phyloP scores from a whole-genome alignment of 2,888 invertebrate species.

The Odontothrips loti region DNA sequence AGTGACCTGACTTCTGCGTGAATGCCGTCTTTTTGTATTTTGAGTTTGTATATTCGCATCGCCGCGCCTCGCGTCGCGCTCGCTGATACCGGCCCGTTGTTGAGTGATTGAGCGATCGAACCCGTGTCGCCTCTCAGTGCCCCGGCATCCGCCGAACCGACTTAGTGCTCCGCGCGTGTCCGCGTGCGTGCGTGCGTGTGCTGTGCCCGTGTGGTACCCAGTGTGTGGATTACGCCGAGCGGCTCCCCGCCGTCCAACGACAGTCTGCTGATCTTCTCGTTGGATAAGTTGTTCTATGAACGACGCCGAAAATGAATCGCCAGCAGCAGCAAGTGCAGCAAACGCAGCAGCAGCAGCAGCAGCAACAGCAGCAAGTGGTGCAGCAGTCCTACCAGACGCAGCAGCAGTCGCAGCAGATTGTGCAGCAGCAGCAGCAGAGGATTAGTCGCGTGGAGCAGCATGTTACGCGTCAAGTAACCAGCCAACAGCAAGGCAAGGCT shows the following conservation, averaged over 20 bases:
- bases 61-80: conserved; percentile 39
- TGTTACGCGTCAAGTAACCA: conserved; percentile 31
- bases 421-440: conserved; percentile 38
- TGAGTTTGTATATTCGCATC: conserved; percentile 42
- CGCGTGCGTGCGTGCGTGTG: not conserved
- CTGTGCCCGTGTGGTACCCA: not conserved
- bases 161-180: not conserved
- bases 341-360: conserved; percentile 53
- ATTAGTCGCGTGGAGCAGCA: conserved; percentile 34
- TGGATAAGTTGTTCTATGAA: conserved; percentile 30
- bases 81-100: conserved; percentile 38
- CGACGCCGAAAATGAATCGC: conserved; percentile 63
- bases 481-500: conserved; percentile 34
- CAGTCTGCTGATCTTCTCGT: conserved; percentile 27
- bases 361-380: conserved; percentile 44
- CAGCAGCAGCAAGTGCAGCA: conserved; percentile 53
- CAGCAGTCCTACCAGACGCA: conserved; percentile 32
- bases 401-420: conserved; percentile 37
- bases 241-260: not conserved
- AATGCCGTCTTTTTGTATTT: not conserved
- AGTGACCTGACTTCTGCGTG: conserved; percentile 67
- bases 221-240: not conserved
- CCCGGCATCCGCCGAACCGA: not conserved
- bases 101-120: conserved; percentile 38
- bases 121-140: not conserved